These are phyloP conservation scores for Trissolcus brochymenae DNA, from an alignment of 2,888 invertebrate species.

Conservation along the genomic window DNA sequence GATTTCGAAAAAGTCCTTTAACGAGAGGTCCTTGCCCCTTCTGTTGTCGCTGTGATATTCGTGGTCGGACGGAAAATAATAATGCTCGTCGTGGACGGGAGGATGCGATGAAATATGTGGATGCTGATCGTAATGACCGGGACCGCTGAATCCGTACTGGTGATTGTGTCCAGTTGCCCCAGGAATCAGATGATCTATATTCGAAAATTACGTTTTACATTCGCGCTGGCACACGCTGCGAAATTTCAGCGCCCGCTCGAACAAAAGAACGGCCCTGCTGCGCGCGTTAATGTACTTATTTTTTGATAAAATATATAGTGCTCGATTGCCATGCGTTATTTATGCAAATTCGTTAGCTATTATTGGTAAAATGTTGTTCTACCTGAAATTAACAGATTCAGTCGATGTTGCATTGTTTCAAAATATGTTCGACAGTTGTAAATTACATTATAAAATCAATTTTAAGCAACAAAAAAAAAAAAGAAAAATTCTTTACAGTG, in stretches of 20 bases:
- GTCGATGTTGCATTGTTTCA: not conserved
- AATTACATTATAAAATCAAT: too few species aligned
- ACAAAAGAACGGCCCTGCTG: conserved; percentile 42
- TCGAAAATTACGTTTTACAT: conserved; percentile 49
- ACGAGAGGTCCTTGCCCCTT: conserved; percentile 80
- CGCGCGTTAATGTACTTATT: conserved; percentile 52
- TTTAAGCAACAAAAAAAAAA: too few species aligned
- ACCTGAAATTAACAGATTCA: conserved; percentile 12
- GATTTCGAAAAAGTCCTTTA: conserved; percentile 87
- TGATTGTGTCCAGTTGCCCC: conserved; percentile 67
- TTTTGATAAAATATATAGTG: conserved; percentile 26
- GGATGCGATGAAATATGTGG: conserved; percentile 61
- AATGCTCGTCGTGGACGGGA: conserved; percentile 70
- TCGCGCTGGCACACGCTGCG: conserved; percentile 26
- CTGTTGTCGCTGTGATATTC: conserved; percentile 68
- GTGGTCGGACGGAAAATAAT: conserved; percentile 60
- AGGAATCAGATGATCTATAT: conserved; percentile 62
- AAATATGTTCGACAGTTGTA: not conserved
- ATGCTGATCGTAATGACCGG: conserved; percentile 60
- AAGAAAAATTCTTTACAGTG: too few species aligned
- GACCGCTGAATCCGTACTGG: conserved; percentile 59
- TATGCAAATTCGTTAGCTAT: conserved; percentile 36
- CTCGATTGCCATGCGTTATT: conserved; percentile 26
- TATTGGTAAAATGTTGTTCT: conserved; percentile 34
- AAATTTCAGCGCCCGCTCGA: conserved; percentile 31